phyloP scores from a whole-genome alignment of 2,113 vertebrate species.

The Siniperca knerii region DNA sequence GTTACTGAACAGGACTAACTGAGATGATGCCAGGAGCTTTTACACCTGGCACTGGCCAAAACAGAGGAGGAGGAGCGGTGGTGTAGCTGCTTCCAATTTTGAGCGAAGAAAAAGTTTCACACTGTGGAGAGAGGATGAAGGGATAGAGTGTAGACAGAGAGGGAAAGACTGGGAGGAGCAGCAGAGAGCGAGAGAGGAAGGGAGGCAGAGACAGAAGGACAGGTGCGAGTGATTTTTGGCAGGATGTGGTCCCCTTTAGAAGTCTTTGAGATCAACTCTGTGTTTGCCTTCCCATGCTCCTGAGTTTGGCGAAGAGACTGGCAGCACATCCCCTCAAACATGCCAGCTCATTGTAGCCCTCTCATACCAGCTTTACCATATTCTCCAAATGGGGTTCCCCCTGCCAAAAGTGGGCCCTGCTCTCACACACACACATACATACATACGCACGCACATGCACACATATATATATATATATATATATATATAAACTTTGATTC shows the following conservation, averaged over 20 bases:
- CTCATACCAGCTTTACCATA: constrained; percentile 50
- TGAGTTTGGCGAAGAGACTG: constrained; percentile 66
- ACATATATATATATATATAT: constrained; percentile 3
- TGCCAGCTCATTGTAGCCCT: constrained; percentile 68
- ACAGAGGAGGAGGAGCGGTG: constrained; percentile 43
- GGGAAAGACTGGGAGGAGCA: constrained; percentile 58
- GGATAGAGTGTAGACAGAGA: constrained; percentile 42
- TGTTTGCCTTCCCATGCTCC: constrained; percentile 87
- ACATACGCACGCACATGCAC: no score
- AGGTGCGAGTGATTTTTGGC: constrained; percentile 82
- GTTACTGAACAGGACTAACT: constrained; percentile 63
- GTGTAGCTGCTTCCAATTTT: constrained; percentile 33
- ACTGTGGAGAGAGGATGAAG: constrained; percentile 57
- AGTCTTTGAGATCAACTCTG: constrained; percentile 79
- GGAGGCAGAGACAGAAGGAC: constrained; percentile 71
- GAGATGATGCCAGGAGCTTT: constrained; percentile 74
- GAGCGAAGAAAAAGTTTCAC: constrained; percentile 56
- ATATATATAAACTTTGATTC: not conserved
- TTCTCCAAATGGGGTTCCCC: constrained; percentile 48
- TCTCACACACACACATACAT: constrained; percentile 1
- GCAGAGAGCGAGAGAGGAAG: constrained; percentile 21
- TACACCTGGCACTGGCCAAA: constrained; percentile 76
- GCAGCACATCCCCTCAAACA: constrained; percentile 62
- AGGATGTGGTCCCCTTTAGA: constrained; percentile 75
- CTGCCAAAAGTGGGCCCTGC: constrained; percentile 48